These are phyloP conservation scores for Crotophaga sulcirostris DNA, from an alignment of 2,113 vertebrate genomes.

Conservation along the genomic window DNA sequence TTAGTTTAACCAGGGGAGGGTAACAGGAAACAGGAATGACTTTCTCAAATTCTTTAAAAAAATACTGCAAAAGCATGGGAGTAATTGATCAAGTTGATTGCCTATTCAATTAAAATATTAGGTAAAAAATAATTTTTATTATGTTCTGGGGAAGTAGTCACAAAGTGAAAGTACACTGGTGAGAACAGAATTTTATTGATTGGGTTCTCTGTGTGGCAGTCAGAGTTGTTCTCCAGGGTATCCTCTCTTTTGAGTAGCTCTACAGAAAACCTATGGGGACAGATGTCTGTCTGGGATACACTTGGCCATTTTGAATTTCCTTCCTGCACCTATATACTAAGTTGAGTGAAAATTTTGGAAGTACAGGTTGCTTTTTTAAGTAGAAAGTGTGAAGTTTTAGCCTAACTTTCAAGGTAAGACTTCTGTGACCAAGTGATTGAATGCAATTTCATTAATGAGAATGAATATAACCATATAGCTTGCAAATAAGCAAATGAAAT, in stretches of 20 bases:
- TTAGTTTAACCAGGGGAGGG: background rate
- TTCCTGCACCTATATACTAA: background rate
- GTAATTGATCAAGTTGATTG: background rate
- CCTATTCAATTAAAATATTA: background rate
- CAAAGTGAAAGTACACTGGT: background rate
- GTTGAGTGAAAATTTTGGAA: background rate
- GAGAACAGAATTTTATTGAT: background rate
- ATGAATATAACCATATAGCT: background rate
- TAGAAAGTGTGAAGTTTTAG: background rate
- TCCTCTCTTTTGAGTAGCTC: background rate
- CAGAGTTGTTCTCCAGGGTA: background rate
- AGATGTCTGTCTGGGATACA: fast-evolving
- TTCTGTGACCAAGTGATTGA: background rate
- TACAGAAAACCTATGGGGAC: background rate
- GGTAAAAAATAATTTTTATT: background rate
- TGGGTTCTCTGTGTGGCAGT: background rate
- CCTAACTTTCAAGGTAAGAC: background rate
- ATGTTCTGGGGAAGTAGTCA: background rate
- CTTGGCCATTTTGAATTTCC: fast-evolving
- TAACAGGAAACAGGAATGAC: background rate
- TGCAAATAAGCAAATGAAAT: background rate
- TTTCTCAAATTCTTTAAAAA: background rate
- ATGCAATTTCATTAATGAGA: background rate
- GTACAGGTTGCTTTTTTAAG: background rate
- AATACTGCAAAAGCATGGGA: background rate